phyloP scores from a whole-genome alignment of 2,797 vertebrate genomes.

The Podargus strigoides region DNA sequence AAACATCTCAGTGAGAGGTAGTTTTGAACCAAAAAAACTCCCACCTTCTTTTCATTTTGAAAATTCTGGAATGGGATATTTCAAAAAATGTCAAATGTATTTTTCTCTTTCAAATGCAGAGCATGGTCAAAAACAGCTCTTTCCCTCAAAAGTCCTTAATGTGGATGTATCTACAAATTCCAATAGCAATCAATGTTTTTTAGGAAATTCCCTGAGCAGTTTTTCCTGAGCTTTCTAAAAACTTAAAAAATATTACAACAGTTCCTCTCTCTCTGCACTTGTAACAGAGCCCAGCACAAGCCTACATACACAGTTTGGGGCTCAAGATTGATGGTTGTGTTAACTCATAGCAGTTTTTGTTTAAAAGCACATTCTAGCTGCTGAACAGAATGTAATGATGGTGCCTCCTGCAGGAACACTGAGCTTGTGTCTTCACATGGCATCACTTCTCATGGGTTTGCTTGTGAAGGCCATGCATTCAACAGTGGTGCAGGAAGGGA shows the following conservation, averaged over 20 bases:
- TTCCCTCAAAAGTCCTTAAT: neutral
- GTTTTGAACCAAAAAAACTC: neutral
- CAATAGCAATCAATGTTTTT: neutral
- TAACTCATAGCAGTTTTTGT: neutral
- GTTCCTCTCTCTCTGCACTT: neutral
- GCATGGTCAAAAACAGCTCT: neutral
- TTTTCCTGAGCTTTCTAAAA: neutral
- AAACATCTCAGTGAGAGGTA: neutral
- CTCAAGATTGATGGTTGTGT: neutral
- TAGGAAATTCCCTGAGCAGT: neutral
- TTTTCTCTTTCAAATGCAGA: neutral
- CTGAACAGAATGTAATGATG: neutral
- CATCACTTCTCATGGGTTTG: neutral
- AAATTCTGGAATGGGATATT: neutral
- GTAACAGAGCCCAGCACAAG: neutral
- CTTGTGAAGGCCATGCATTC: neutral
- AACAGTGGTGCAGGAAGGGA: neutral
- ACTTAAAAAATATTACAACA: neutral
- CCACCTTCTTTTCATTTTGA: constrained; percentile 2
- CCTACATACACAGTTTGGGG: neutral
- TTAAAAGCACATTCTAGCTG: neutral
- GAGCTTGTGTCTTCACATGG: neutral
- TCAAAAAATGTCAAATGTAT: neutral
- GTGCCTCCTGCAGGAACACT: neutral
- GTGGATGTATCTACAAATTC: neutral